These are phyloP conservation scores for Parnassius smintheus DNA, from an alignment of 2,888 invertebrate genomes.

Conservation along the genomic window DNA sequence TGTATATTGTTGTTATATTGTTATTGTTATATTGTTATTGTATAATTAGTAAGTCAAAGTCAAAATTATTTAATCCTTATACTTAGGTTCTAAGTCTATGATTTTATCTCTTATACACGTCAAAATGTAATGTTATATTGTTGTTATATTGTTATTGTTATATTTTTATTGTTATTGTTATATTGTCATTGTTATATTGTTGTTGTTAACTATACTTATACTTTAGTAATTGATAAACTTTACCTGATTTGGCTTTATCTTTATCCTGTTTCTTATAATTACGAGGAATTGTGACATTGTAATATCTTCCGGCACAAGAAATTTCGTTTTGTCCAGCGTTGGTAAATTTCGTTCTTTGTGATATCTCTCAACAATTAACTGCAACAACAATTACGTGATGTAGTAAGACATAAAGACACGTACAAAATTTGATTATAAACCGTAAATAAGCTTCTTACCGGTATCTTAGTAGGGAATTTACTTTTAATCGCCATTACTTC, in stretches of 20 bases:
- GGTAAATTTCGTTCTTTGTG: slow-evolving; percentile 89
- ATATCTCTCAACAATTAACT: slow-evolving; percentile 92
- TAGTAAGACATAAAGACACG: no score
- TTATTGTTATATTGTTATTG: no score
- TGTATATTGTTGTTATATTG: no score
- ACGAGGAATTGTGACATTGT: slow-evolving; percentile 94
- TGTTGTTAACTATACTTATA: no score
- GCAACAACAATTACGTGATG: slow-evolving; percentile 37
- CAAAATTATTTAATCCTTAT: no score
- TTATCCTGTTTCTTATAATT: slow-evolving; percentile 83
- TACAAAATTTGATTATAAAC: not conserved
- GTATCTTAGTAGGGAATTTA: slow-evolving; percentile 90
- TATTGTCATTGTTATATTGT: no score
- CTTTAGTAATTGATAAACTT: slow-evolving; percentile 33
- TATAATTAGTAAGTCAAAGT: no score
- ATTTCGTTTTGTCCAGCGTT: slow-evolving; percentile 90
- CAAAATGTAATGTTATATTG: not conserved
- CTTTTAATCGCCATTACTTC: slow-evolving; percentile 89
- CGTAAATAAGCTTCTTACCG: slow-evolving; percentile 78
- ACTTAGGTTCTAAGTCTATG: no score
- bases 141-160: no score
- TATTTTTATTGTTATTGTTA: no score
- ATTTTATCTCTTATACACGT: no score
- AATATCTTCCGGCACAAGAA: slow-evolving; percentile 93
- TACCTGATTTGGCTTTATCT: slow-evolving; percentile 83